Evolutionary conservation across 2,888 invertebrate genomes (phyloP).

Genomic region (Drosophila mercatorum): DNA sequence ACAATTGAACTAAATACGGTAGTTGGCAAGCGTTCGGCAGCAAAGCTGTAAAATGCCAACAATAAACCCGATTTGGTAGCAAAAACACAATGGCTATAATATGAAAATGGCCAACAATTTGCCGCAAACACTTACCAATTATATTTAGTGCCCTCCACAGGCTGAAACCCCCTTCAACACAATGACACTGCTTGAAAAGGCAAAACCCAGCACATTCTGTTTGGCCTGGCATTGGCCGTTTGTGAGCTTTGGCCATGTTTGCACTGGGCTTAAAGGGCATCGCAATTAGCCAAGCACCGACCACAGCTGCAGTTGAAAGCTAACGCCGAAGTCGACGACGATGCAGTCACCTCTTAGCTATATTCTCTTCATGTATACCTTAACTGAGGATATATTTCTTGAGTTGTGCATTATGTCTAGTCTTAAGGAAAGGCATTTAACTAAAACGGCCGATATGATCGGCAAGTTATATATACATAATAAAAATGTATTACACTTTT

Average conservation of each 20-base stretch:
- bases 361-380: neutral
- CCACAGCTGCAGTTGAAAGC: conserved; percentile 14
- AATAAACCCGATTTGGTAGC: conserved; percentile 66
- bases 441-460: too few relatives aligned
- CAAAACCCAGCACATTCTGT: conserved; percentile 51
- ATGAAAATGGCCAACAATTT: conserved; percentile 66
- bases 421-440: too few relatives aligned
- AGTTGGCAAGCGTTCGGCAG: conserved; percentile 18
- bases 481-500: too few relatives aligned
- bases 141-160: conserved; percentile 50
- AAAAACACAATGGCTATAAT: conserved; percentile 65
- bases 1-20: conserved; percentile 4
- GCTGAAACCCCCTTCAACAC: neutral
- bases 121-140: conserved; percentile 70
- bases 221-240: conserved; percentile 52
- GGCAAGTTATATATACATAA: too few relatives aligned
- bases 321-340: conserved; percentile 2
- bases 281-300: conserved; percentile 29
- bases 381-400: neutral
- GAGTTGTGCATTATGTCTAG: too few relatives aligned
- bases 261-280: conserved; percentile 52
- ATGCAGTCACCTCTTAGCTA: neutral
- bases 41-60: conserved; percentile 41
- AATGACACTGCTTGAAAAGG: conserved; percentile 32
- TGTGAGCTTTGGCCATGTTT: conserved; percentile 49